Base-by-base conservation (phyloP, 2,888 invertebrate species). In the Gryllus longicercus region DNA sequence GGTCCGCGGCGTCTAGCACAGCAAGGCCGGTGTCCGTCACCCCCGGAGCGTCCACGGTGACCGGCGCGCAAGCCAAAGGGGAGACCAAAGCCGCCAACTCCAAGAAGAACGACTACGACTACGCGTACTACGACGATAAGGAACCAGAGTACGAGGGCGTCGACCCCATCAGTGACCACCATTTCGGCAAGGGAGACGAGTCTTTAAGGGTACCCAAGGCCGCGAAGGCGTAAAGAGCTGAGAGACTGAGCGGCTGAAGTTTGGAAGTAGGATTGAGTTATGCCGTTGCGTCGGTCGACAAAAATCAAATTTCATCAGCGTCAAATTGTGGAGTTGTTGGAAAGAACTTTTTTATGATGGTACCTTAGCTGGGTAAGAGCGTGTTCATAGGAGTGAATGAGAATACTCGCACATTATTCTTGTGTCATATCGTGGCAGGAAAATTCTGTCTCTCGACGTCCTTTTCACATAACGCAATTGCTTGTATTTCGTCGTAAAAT, bases 41-140 rank as follows among this genome's bases (percentile, higher is more conserved):
- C 85, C 82, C 51, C 78, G 83, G 50, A n/a, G 18, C 50, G 83
- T 14, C 21, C 18, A 11, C 49, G 50, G 18, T 85, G 38, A 84
- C 84, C 80, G 84, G 84, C 14, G 87, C 88, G 50, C 86, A 87
- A 14, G 83, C 84, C 18, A 86, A 85, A 63, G 83, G 86, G 11
- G 88, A 88, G 51, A 87, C 87, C 74, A 88, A 87, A 50, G 88
- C 87, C 84, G 91, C 88, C 84, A 91, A 91, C 83, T 91, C 92
- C 83, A 92, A 92, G 84, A 92, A 93, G 84, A 90, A 89, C 79
- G 93, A 92, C 85, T 95, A 95, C 85, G 95, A 95, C 86, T 95
- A 95, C 85, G 95, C 95, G 8, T 95, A 95, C 85, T 95, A 95
- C 85, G 95, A 95, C 85, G 91, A 92, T 80, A 91, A 91, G 78